Evolutionary conservation across 1,140 invertebrate genomes (phyloP), one percentile per base, ranked within the genome.

Genomic region (Rhagoletis zephyria): DNA sequence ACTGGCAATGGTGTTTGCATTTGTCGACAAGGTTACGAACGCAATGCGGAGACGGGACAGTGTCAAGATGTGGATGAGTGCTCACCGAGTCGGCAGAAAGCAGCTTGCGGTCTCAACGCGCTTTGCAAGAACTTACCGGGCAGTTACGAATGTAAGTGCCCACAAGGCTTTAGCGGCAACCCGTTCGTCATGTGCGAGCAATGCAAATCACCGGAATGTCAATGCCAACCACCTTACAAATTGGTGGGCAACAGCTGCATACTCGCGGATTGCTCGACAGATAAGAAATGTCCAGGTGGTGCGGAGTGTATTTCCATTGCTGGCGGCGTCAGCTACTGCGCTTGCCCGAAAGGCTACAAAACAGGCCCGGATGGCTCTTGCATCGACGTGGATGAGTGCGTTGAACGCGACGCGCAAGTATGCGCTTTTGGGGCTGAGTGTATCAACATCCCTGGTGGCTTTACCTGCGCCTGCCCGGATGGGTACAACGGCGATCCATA

Each of bases 111-210:
- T 1, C 91, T 96, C 5, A 97, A 97, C 92, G 97, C 97, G 2
- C 95, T 98, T 67, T 98, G 97, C 91, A 98, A 97, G 93, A 98
- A 98, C 93, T 93, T 98, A 64, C 97, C 97, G 0, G 97, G 97
- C n/a, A 97, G 97, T 90, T 98, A 98, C 91, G 97, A 98, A 93
- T 98, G 97, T 90, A 96, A 97, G 90, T 98, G 97, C 91, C 97
- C 97, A 0, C 93, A 95, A 59, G 96, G 96, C 9, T 97, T 96
- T 90, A 96, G 96, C 90, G 97, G 97, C n/a, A 97, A 98, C 93
- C 97, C 97, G 7, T 98, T 97, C 91, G 94, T 95, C 16, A 94
- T 96, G 88, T 98, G 97, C 93, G 96, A 97, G 95, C 95, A 97
- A 93, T 98, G 97, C 90, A 96, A 95, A 91, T 96, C 95, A 61